Evolutionary conservation across 1,140 invertebrate genomes (phyloP), one percentile per base, ranked within the genome.

Genomic region (Adelges cooleyi): DNA sequence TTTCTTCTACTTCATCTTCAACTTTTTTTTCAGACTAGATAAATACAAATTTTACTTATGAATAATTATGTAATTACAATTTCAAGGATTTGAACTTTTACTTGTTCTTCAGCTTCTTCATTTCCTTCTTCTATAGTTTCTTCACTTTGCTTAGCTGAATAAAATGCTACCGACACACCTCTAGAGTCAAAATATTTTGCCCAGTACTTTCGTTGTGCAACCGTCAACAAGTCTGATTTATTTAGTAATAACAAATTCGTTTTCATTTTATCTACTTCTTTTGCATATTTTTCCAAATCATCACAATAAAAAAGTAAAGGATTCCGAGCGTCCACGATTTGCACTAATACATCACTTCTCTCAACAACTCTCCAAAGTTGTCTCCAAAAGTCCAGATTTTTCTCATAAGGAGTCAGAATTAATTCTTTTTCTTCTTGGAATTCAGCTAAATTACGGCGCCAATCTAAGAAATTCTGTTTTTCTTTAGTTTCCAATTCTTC

Each of bases 311-410:
- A 99, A 0, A 99, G 76, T 29, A 98, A 74, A 2, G 96, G 96
- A 81, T 99, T 98, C 70, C 97, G 80, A 1, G 92, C 94, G 80
- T 99, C 97, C 0, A 99, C 85, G 70, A 99, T 93, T 74, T 98
- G 92, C 11, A 98, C 84, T 27, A 99, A 78, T 46, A 99, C 81
- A 78, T 99, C 92, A 73, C 92, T 84, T 70, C 90, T 85, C 75
- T 99, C 97, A 17, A 99, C 82, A 1, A 99, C 96, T 70, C 96
- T 81, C 97, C 97, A 99, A 6, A 99, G 75, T 75, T 99, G 96
- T 44, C 95, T 81, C 97, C 97, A 99, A 68, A 98, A 91, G 74
- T 99, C 95, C 17, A 99, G 76, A 77, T 99, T 99, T 70, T 93
- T 90, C 73, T 99, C 97, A 78, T 95, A 99, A 0, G 96, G 97